phyloP scores from a whole-genome alignment of 2,113 vertebrate species.

The Triplophysa tibetana region DNA sequence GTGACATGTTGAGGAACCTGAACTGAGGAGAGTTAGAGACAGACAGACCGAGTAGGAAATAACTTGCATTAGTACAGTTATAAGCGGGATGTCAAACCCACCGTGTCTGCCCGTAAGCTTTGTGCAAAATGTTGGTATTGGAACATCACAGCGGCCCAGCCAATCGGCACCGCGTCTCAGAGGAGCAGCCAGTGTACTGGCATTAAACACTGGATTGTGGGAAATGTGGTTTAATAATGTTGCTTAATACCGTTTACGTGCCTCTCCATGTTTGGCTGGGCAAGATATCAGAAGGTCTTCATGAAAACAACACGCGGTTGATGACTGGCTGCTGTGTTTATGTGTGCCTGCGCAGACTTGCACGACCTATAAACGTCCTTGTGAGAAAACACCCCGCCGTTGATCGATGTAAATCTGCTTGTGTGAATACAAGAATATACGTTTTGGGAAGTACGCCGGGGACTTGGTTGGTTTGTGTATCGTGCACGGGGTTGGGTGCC shows the following conservation, averaged over 20 bases:
- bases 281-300: not conserved
- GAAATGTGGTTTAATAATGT: conserved; percentile 32
- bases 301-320: not conserved
- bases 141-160: conserved; percentile 4
- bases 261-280: conserved; percentile 12
- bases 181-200: conserved; percentile 54
- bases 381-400: not conserved
- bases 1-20: too few species aligned
- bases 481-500: conserved; percentile 12
- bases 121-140: conserved; percentile 10
- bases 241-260: conserved; percentile 33
- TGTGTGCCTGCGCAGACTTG: conserved; percentile 15
- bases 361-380: conserved; percentile 29
- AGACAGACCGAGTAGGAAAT: conserved; percentile 31
- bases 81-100: conserved; percentile 21
- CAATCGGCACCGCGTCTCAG: not conserved
- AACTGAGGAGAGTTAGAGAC: not conserved
- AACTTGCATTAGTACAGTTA: conserved; percentile 28
- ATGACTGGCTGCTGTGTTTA: conserved; percentile 19
- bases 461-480: conserved; percentile 18
- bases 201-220: conserved; percentile 20
- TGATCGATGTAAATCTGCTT: conserved; percentile 1
- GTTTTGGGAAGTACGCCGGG: conserved; percentile 17
- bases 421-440: not conserved
- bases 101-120: conserved; percentile 19